Evolutionary conservation across 2,888 invertebrate genomes (phyloP), one percentile per base, ranked within the genome.

Genomic region (Hypomecis atomaria): DNA sequence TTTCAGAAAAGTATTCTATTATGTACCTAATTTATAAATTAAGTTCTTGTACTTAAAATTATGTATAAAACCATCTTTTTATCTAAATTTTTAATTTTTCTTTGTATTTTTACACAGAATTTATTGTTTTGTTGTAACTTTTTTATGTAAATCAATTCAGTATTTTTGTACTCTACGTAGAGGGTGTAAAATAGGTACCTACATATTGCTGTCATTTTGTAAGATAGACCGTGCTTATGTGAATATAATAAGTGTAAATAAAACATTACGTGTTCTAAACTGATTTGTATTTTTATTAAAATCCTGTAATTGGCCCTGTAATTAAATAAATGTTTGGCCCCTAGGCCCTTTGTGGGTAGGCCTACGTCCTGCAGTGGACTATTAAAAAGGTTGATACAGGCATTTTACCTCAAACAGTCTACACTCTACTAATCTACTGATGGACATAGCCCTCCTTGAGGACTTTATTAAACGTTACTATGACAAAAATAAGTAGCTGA

Each of bases 171-270:
- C 65, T 9, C 13, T 53, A 52, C 34, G 13, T 59, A 59, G 49
- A 8, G 23, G 37, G 33, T 53, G 53, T 13, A 33, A 11, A 45
- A 52, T 43, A 42, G 40, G 9, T 40, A 40, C 23, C 23, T 23
- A 40, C 8, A 8, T 59, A 43, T 47, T 50, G 61, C 56, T 61
- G 65, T 57, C 71, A 65, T 70, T 73, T 76, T 77, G 71, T 78
- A 77, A 73, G 73, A 71, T 71, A 77, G 45, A 65, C 60, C 60
- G 74, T 73, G 77, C 72, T 74, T 79, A 78, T 87, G 87, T 88
- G 86, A 86, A 89, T 87, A 89, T 7, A 33, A 7, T 85, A 86
- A 83, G 81, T 90, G 90, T 90, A 90, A 90, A 90, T 90, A 91
- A 89, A 89, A 80, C 84, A 86, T 84, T 90, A 90, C 89, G 90